Percentiles rank a stretch among this genome's conserved stretches.
Conservation (phyloP, 1,140 invertebrate genomes). For the Panagrolaimus sp. region DNA sequence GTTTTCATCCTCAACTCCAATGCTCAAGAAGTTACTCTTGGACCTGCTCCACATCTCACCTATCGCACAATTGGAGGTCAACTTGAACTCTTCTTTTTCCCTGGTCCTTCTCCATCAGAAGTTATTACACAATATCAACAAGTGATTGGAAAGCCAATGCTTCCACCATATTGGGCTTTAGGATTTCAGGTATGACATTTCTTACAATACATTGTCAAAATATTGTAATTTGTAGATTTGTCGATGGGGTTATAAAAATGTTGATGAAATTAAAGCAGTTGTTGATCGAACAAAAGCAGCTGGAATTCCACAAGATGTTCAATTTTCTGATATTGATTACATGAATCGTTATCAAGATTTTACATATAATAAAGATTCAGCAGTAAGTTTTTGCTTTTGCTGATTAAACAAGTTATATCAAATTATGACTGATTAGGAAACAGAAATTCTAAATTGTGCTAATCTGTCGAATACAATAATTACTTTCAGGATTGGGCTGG, state of each 20-base stretch:
- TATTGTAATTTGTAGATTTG: conserved; percentile 58
- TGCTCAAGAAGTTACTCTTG: conserved; percentile 58
- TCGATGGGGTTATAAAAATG: conserved; percentile 68
- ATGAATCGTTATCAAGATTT: conserved; percentile 78
- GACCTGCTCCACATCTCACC: conserved; percentile 51
- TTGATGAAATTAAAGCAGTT: conserved; percentile 65
- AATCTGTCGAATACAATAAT: not conserved
- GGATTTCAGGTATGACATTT: conserved; percentile 52
- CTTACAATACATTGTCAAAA: no score
- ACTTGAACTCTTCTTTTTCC: conserved; percentile 62
- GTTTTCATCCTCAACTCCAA: conserved; percentile 62
- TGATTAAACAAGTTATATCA: no score
- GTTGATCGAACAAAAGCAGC: conserved; percentile 52
- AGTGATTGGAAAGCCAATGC: conserved; percentile 52
- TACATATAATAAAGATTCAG: conserved; percentile 60
- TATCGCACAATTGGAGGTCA: conserved; percentile 56
- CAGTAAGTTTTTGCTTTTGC: no score
- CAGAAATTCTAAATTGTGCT: no score
- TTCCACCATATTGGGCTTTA: conserved; percentile 62
- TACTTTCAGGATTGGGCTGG: conserved; percentile 38
- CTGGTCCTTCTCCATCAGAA: conserved; percentile 61
- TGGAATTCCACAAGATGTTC: conserved; percentile 52
- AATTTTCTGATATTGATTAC: conserved; percentile 68
- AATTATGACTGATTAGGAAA: no score
- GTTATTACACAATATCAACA: conserved; percentile 63